Conservation (phyloP, 2,797 vertebrate species). For the Gobionotothen gibberifrons region DNA sequence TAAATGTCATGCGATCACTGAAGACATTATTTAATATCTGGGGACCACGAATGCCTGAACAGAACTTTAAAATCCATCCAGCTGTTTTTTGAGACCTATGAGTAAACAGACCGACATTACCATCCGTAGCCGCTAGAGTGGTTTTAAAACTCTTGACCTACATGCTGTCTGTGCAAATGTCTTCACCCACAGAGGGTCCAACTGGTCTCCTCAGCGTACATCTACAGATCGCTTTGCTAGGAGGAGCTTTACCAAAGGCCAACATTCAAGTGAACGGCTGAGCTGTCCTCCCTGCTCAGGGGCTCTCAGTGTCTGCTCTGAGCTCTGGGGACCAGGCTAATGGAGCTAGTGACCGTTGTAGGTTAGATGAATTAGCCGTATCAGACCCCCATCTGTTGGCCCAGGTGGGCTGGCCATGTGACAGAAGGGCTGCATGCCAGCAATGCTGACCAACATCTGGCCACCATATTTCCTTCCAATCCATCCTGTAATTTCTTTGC, state of each 20-base stretch:
- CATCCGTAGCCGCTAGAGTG: background rate
- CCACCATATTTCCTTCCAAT: conserved; percentile 45
- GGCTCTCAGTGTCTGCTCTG: conserved; percentile 26
- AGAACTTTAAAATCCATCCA: background rate
- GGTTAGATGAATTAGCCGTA: conserved; percentile 78
- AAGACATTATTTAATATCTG: background rate
- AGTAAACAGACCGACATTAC: background rate
- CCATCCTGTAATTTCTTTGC: conserved; percentile 33
- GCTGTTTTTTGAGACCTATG: background rate
- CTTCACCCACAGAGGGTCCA: conserved; percentile 4
- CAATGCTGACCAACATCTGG: conserved; percentile 62
- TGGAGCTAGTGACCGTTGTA: conserved; percentile 59
- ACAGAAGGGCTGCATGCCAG: conserved; percentile 57
- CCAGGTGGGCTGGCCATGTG: conserved; percentile 74
- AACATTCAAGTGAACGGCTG: conserved; percentile 25
- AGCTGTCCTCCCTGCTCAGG: conserved; percentile 36
- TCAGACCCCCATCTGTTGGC: conserved; percentile 79
- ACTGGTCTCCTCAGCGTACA: background rate
- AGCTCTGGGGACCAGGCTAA: conserved; percentile 66
- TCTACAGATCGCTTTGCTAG: conserved; percentile 9
- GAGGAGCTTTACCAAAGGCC: conserved; percentile 30
- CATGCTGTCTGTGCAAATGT: conserved; percentile 6
- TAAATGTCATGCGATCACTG: background rate
- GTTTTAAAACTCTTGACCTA: conserved; percentile 6
- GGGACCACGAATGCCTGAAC: background rate